A percentile compares a stretch with the other conserved stretches of the same genome.
Evolutionary conservation across 2,888 invertebrate species (phyloP).

Genomic region (Brenthis ino): DNA sequence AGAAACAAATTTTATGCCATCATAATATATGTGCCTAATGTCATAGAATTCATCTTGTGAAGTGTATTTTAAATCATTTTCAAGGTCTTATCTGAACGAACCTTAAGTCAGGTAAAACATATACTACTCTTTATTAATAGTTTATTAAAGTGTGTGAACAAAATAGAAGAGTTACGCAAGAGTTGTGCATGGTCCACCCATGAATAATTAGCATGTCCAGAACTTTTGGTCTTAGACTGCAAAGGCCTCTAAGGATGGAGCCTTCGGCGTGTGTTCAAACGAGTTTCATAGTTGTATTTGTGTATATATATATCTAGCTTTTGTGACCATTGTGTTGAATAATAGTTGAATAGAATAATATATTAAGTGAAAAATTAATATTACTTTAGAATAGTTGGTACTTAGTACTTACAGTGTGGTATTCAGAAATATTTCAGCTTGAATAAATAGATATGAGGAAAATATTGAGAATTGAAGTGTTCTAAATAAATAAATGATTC

Average conservation of each 20-base stretch:
- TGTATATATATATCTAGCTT: constrained; percentile 16
- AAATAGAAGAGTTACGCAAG: constrained; percentile 15
- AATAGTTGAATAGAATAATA: constrained; percentile 18
- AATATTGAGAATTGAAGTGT: too few species aligned
- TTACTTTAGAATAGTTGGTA: not conserved
- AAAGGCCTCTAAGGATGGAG: constrained; percentile 30
- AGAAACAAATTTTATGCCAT: too few species aligned
- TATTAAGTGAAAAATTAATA: constrained; percentile 8
- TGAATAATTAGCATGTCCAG: constrained; percentile 31
- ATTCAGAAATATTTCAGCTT: not conserved
- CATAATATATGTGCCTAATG: not conserved
- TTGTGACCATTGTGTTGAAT: constrained; percentile 12
- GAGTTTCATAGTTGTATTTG: constrained; percentile 32
- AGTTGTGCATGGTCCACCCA: constrained; percentile 31
- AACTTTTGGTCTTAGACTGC: constrained; percentile 30
- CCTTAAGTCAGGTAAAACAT: constrained; percentile 33
- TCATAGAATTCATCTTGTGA: not conserved
- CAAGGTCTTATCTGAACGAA: constrained; percentile 37
- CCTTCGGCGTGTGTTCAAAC: constrained; percentile 28
- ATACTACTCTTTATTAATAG: constrained; percentile 7
- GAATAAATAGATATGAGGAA: not conserved
- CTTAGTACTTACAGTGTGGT: not conserved
- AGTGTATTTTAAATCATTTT: constrained; percentile 25
- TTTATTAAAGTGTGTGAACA: constrained; percentile 24
- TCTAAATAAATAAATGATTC: too few species aligned